phyloP scores from a whole-genome alignment of 2,113 vertebrate species.

The Cynopterus brachyotis region DNA sequence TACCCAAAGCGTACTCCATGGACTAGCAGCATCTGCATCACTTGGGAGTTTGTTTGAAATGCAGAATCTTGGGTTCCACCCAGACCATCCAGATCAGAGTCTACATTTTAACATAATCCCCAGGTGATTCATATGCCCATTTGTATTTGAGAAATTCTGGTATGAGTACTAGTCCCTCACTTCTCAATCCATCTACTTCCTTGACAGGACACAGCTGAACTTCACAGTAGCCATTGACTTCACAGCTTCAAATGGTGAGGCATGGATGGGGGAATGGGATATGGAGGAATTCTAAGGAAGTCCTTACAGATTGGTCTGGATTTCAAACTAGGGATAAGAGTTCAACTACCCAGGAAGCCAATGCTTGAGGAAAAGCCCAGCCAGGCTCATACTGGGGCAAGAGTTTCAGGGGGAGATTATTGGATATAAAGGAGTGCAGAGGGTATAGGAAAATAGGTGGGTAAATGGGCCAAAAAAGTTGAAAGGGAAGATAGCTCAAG shows the following conservation, averaged over 20 bases:
- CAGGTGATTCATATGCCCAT: background rate
- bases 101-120: background rate
- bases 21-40: background rate
- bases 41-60: background rate
- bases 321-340: background rate
- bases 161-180: background rate
- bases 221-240: conserved; percentile 99
- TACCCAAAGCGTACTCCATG: background rate
- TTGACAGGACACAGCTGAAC: conserved; percentile 95
- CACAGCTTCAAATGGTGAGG: conserved; percentile 97
- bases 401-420: background rate
- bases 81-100: background rate
- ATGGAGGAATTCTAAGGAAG: background rate
- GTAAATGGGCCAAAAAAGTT: background rate
- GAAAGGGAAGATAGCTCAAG: background rate
- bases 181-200: conserved; percentile 54
- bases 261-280: background rate
- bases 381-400: background rate
- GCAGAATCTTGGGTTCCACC: background rate
- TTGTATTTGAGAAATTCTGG: background rate
- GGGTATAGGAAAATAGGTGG: background rate
- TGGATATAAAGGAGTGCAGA: background rate
- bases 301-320: background rate
- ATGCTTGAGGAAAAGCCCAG: background rate
- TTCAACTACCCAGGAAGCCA: background rate